Evolutionary conservation across 1,140 invertebrate species (phyloP).

Genomic region (Aphelenchoides fujianensis): DNA sequence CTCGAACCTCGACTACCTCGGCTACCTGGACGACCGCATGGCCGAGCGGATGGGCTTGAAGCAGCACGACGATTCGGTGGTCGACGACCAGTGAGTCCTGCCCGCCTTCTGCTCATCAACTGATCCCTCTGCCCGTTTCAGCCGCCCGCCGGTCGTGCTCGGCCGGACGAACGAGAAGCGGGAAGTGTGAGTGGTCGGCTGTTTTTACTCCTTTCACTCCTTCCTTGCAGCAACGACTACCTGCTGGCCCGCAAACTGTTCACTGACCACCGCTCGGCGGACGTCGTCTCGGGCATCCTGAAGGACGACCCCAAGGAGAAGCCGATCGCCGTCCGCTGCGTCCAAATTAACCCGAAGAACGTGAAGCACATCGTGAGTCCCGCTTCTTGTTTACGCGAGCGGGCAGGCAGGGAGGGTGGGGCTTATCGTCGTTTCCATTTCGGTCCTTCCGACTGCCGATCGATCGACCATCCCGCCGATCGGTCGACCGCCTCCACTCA

Average conservation of each 20-base stretch:
- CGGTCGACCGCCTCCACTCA: too few relatives aligned
- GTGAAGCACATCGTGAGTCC: not conserved
- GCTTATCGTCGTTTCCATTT: too few relatives aligned
- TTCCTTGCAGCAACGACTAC: not conserved
- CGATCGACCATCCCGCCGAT: too few relatives aligned
- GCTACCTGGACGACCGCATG: not conserved
- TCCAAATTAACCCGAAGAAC: not conserved
- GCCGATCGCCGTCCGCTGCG: not conserved
- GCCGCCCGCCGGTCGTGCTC: not conserved
- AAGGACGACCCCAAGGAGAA: not conserved
- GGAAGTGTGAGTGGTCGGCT: not conserved
- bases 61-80: not conserved
- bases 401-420: too few relatives aligned
- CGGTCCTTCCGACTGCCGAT: too few relatives aligned
- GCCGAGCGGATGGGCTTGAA: not conserved
- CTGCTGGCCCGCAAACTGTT: not conserved
- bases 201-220: not conserved
- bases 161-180: not conserved
- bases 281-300: not conserved
- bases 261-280: not conserved
- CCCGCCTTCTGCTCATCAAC: not conserved
- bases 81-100: not conserved
- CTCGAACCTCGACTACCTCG: not conserved
- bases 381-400: too few relatives aligned
- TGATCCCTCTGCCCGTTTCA: not conserved